Percentiles rank a stretch among this genome's conserved stretches.
phyloP scores from a whole-genome alignment of 2,888 invertebrate genomes.

The Ichneumoninae sp. region DNA sequence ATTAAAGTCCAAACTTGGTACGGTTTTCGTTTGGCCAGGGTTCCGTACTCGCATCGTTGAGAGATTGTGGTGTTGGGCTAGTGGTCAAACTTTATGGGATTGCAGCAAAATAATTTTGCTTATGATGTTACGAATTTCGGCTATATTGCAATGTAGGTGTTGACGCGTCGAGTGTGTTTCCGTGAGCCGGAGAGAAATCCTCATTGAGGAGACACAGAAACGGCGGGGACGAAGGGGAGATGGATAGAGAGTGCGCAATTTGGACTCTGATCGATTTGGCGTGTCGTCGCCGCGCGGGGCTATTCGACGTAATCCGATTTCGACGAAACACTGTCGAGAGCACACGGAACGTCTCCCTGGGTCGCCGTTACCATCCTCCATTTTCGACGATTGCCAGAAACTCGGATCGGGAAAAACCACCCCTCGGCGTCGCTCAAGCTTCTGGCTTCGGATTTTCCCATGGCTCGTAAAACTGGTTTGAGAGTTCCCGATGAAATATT shows the following conservation, averaged over 20 bases:
- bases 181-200: conserved; percentile 43
- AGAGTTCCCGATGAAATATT: conserved; percentile 55
- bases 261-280: conserved; percentile 66
- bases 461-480: conserved; percentile 30
- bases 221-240: conserved; percentile 7
- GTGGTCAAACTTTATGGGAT: conserved; percentile 15
- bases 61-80: conserved; percentile 1
- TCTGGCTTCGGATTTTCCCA: conserved; percentile 2
- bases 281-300: conserved; percentile 51
- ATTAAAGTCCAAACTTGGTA: conserved; percentile 72
- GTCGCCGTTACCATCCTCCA: conserved; percentile 27
- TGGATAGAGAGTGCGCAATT: conserved; percentile 57
- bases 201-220: conserved; percentile 20
- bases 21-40: conserved; percentile 10
- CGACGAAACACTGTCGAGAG: conserved; percentile 55
- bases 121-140: conserved; percentile 52
- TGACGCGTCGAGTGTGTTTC: conserved; percentile 35
- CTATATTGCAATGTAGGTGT: conserved; percentile 47
- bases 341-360: conserved; percentile 24
- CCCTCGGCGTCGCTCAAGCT: conserved; percentile 1
- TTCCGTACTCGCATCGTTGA: neutral
- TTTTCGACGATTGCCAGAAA: conserved; percentile 58
- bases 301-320: conserved; percentile 65
- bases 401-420: conserved; percentile 28
- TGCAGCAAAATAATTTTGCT: conserved; percentile 60